Evolutionary conservation across 2,888 invertebrate genomes (phyloP).

Genomic region (Ornithoptera alexandrae): DNA sequence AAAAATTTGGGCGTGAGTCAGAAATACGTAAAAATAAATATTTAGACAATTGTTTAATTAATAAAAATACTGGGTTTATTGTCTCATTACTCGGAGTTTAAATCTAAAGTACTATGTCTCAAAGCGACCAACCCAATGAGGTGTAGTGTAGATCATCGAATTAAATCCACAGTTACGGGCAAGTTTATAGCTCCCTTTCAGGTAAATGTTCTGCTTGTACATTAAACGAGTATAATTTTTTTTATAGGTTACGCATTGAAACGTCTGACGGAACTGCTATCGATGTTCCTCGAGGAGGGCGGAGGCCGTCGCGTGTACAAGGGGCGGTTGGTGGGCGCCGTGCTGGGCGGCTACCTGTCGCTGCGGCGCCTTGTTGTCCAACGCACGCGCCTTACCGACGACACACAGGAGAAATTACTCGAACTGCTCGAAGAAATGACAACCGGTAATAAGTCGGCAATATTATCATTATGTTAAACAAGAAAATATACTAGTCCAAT

Average conservation of each 20-base stretch:
- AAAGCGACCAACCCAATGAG: no score
- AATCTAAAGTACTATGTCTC: no score
- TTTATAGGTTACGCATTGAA: constrained; percentile 90
- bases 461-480: background rate
- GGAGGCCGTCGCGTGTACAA: constrained; percentile 95
- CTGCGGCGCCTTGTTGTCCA: constrained; percentile 95
- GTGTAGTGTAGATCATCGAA: no score
- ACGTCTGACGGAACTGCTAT: constrained; percentile 92
- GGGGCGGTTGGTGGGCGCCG: constrained; percentile 91
- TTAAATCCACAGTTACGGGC: no score
- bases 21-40: no score
- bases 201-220: background rate
- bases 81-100: no score
- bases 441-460: constrained; percentile 77
- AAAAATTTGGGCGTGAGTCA: no score
- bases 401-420: constrained; percentile 96
- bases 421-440: constrained; percentile 98
- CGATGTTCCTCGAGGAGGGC: constrained; percentile 92
- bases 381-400: constrained; percentile 95
- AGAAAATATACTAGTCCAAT: background rate
- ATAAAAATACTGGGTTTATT: no score
- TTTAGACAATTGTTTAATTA: no score
- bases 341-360: constrained; percentile 95
- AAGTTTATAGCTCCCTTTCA: no score
- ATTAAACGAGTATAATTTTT: background rate